phyloP scores from a whole-genome alignment of 2,797 vertebrate genomes.

The Pseudochaenichthys georgianus region DNA sequence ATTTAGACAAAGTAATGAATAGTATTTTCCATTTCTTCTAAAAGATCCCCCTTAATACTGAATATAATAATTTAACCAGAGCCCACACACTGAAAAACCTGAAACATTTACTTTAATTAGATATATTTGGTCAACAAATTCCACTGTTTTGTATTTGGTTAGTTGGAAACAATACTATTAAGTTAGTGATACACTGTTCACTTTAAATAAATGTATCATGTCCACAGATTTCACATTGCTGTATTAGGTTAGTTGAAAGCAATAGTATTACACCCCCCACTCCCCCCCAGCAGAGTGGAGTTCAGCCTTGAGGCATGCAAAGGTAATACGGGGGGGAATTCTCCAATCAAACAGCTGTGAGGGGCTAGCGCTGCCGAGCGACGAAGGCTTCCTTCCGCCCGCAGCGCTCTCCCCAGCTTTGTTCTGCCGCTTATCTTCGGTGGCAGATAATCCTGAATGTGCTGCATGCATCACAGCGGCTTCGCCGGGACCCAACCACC shows the following conservation, averaged over 20 bases:
- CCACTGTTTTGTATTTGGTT: too few species aligned
- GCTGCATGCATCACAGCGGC: constrained; percentile 71
- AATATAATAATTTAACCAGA: background rate
- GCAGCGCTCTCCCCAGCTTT: constrained; percentile 68
- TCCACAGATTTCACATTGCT: too few species aligned
- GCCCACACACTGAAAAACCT: background rate
- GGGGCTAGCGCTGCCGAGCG: constrained; percentile 41
- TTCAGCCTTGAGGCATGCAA: constrained; percentile 59
- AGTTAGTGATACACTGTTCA: too few species aligned
- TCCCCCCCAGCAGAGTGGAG: constrained; percentile 47
- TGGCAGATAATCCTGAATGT: constrained; percentile 77
- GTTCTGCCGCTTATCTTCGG: constrained; percentile 80
- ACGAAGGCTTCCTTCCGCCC: constrained; percentile 59
- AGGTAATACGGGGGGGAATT: constrained; percentile 68
- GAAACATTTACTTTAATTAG: too few species aligned
- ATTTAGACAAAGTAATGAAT: too few species aligned
- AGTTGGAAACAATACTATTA: too few species aligned
- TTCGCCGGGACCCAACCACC: constrained; percentile 68
- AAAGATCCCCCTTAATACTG: too few species aligned
- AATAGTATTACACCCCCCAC: background rate
- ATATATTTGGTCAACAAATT: too few species aligned
- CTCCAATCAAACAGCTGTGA: constrained; percentile 71
- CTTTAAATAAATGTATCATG: too few species aligned
- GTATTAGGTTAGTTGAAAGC: too few species aligned
- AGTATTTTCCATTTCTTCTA: too few species aligned